These are phyloP conservation scores for Leptinotarsa defecta DNA, from an alignment of 1,140 invertebrate genomes.

Conservation along the genomic window DNA sequence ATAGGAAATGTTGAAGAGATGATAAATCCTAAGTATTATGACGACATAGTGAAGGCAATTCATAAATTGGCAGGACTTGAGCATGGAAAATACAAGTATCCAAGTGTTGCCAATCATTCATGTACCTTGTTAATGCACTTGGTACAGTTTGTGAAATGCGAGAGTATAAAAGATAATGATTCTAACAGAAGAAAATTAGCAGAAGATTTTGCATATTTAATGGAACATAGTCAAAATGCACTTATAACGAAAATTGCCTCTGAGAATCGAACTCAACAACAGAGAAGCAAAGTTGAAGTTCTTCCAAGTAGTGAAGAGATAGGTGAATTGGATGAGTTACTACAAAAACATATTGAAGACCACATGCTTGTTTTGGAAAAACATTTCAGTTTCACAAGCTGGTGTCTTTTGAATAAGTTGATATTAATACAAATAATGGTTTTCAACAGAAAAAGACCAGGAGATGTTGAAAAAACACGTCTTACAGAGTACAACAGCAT, in stretches of 20 bases:
- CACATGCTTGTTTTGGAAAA: not conserved
- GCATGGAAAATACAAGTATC: constrained; percentile 13
- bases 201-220: constrained; percentile 5
- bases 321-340: not conserved
- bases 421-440: not conserved
- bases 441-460: constrained; percentile 23
- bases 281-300: not conserved
- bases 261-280: constrained; percentile 21
- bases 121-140: constrained; percentile 10
- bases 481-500: not conserved
- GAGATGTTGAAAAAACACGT: constrained; percentile 17
- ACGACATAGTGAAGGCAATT: constrained; percentile 1
- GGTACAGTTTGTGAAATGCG: constrained; percentile 11
- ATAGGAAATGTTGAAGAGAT: constrained; percentile 10
- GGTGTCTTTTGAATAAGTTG: not conserved
- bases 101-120: constrained; percentile 15
- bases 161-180: not conserved
- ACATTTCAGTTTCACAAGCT: constrained; percentile 2
- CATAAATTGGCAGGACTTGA: constrained; percentile 20
- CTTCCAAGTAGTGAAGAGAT: constrained; percentile 19
- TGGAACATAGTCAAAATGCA: constrained; percentile 4
- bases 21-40: constrained; percentile 18
- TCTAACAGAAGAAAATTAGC: not conserved
- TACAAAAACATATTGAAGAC: constrained; percentile 9
- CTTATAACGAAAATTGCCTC: constrained; percentile 10